Evolutionary conservation across 1,140 invertebrate species (phyloP), one percentile per base, ranked within the genome.

Genomic region (Conus betulinus): DNA sequence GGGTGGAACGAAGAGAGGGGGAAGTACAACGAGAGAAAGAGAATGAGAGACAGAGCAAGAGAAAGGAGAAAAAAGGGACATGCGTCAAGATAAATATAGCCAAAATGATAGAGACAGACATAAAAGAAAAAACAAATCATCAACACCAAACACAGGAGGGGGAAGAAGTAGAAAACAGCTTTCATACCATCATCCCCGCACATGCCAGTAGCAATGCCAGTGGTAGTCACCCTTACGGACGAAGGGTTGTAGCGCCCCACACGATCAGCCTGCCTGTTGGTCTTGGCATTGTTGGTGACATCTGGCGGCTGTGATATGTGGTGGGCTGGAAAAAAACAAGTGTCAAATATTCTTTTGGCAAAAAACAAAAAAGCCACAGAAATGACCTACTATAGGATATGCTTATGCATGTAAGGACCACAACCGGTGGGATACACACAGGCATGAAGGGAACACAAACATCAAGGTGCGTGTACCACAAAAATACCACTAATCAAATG

Each of bases 211-310:
- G 94, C 91, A 88, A 91, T 93, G 88, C 94, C 93, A n/a, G 93
- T 90, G 57, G 92, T 92, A 15, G 93, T 94, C 84, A 95, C 92
- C n/a, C 95, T 90, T 20, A 96, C 95, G 11, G 95, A 95, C 39
- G 95, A 92, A 81, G 91, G 89, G 83, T 91, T 97, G 95, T 98
- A 98, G 88, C 98, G 97, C 92, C 98, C 98, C 0, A 99, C 97
- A 53, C 98, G 96, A 94, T 99, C 98, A 7, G 97, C 97, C 39
- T 96, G 96, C n/a, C 95, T 92, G 90, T 96, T 94, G 89, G 97
- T 97, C 85, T 93, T 94, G 84, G 97, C 98, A 92, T 97, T 98
- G 95, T 98, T 98, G 13, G 98, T 99, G 74, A 99, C 98, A 94
- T 99, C 98, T 27, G 98, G 98, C 10, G 97, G 98, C 94, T 98